Percentiles rank a stretch among this genome's conserved stretches.
Evolutionary conservation across 2,113 vertebrate genomes (phyloP).

Genomic region (Callaeas wilsoni): DNA sequence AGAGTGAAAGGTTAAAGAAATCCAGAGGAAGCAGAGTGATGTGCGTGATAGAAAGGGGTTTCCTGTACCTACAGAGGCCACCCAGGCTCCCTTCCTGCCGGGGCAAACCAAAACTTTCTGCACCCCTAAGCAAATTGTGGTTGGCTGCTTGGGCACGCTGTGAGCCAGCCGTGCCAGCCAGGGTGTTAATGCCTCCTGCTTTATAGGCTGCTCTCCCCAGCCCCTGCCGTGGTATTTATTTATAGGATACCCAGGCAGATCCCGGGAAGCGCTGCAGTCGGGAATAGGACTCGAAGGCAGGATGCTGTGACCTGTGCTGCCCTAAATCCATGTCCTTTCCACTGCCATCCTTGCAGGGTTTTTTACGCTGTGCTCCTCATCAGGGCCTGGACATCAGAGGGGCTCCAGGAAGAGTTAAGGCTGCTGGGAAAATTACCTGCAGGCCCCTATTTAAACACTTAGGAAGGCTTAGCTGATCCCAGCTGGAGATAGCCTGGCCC

Average conservation of each 20-base stretch:
- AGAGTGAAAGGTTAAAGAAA: constrained; percentile 62
- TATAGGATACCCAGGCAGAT: not conserved
- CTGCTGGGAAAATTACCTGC: not conserved
- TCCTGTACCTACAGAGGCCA: constrained; percentile 44
- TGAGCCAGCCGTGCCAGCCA: not conserved
- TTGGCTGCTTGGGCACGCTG: not conserved
- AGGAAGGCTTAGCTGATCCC: constrained; percentile 47
- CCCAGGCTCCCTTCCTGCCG: constrained; percentile 38
- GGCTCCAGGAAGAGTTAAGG: not conserved
- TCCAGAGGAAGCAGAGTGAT: constrained; percentile 44
- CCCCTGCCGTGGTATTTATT: not conserved
- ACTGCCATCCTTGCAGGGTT: not conserved
- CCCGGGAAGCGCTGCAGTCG: fast-evolving
- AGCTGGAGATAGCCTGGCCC: constrained; percentile 25
- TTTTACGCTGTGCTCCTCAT: not conserved
- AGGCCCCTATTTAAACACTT: not conserved
- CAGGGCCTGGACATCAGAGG: not conserved
- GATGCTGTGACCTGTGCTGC: fast-evolving
- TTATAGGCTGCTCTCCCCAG: not conserved
- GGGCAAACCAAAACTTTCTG: not conserved
- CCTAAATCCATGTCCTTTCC: not conserved
- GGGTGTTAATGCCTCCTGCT: not conserved
- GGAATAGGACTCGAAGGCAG: not conserved
- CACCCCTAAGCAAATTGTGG: not conserved
- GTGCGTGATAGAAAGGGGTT: constrained; percentile 21